A percentile compares a stretch with the other conserved stretches of the same genome.
phyloP scores from a whole-genome alignment of 2,113 vertebrate genomes.

The Anolis carolinensis region DNA sequence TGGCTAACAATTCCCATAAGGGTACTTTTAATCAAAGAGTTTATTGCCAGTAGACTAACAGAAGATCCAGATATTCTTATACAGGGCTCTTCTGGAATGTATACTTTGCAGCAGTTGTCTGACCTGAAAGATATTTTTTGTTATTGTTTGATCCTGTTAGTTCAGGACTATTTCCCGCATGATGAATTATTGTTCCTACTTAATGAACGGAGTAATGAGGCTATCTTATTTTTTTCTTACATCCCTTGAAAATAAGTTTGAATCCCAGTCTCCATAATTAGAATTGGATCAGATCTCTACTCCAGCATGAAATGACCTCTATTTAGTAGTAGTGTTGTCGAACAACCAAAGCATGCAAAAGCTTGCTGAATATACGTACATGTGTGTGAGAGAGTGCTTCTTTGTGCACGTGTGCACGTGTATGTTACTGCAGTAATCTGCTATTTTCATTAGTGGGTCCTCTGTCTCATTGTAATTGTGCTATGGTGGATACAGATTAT shows the following conservation, averaged over 20 bases:
- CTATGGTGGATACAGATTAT: too few species aligned
- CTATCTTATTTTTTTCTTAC: background rate
- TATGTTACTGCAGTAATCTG: too few species aligned
- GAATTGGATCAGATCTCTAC: background rate
- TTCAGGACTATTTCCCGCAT: background rate
- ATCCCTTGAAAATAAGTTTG: background rate
- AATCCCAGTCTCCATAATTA: background rate
- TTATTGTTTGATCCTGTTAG: background rate
- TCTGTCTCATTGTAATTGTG: too few species aligned
- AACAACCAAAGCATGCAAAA: background rate
- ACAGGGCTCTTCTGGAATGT: constrained; percentile 44
- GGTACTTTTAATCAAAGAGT: constrained; percentile 39
- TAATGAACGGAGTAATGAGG: background rate
- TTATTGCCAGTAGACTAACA: constrained; percentile 31
- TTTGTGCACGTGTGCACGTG: too few species aligned
- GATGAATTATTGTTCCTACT: background rate
- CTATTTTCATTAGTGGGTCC: too few species aligned
- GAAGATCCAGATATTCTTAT: constrained; percentile 42
- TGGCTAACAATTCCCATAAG: constrained; percentile 34
- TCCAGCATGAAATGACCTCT: background rate
- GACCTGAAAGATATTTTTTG: background rate
- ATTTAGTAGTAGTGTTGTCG: background rate
- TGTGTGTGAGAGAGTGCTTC: too few species aligned
- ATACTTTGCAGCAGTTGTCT: constrained; percentile 46
- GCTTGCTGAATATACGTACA: too few species aligned